Evolutionary conservation across 53 echinoderm and acorn worm genomes (phyloP).

Genomic region (Apostichopus leukothele): DNA sequence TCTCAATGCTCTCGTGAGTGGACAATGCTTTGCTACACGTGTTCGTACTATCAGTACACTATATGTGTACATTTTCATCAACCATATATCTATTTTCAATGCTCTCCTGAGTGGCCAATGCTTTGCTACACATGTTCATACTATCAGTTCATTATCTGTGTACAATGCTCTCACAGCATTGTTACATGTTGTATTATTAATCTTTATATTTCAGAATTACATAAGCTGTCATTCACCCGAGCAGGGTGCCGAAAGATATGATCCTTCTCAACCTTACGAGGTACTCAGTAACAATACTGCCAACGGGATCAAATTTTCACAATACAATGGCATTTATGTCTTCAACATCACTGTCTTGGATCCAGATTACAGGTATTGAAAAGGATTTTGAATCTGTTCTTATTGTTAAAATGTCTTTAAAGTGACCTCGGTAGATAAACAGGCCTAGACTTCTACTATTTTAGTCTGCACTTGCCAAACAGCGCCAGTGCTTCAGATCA

Average conservation of each 20-base stretch:
- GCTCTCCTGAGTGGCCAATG: no score
- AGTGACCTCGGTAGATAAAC: no score
- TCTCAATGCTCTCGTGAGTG: no score
- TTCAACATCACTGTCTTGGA: constrained; percentile 86
- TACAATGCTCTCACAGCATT: background rate
- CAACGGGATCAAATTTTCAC: constrained; percentile 65
- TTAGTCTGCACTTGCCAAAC: no score
- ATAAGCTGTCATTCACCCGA: constrained; percentile 52
- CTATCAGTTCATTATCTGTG: no score
- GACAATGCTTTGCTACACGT: no score
- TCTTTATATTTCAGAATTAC: constrained; percentile 66
- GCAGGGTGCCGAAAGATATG: background rate
- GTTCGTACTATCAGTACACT: no score
- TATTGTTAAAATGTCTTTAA: background rate
- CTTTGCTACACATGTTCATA: no score
- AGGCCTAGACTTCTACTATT: no score
- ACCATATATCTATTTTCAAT: no score
- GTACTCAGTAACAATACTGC: constrained; percentile 57
- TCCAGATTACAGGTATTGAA: constrained; percentile 81
- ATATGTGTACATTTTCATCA: no score
- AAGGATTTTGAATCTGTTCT: background rate
- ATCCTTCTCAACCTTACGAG: constrained; percentile 64
- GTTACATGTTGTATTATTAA: background rate
- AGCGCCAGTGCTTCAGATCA: no score
- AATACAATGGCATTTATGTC: constrained; percentile 73